Evolutionary conservation across 2,113 vertebrate genomes (phyloP), one percentile per base, ranked within the genome.

Genomic region (Oophaga pumilio): DNA sequence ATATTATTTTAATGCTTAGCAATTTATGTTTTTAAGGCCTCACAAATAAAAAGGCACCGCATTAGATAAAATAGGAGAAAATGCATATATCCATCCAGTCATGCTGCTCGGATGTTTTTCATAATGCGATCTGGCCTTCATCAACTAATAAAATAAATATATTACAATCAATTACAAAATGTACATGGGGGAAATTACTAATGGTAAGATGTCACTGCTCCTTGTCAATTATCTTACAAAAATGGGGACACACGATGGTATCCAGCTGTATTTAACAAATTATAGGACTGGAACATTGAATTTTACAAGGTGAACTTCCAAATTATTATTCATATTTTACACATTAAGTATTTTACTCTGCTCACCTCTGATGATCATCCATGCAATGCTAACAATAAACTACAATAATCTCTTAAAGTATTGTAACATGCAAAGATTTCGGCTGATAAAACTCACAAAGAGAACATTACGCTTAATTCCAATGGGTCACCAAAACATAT

Each of bases 331-430:
- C 20, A 12, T 52, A 76, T 76, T 76, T 76, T 49, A 76, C 49
- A n/a, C 22, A n/a, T 52, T 52, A 50, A n/a, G 22, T 43, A 49
- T 22, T 52, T 76, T 18, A 33, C 28, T n/a, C 20, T n/a, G 74
- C 22, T 76, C 74, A 76, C 49, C 49, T 76, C 22, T 52, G 49
- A 76, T 52, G 49, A 12, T 49, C 6, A 22, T 13, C 74, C 49
- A 76, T 17, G 74, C 49, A 76, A n/a, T 76, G 74, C 49, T 10
- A 22, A 76, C 74, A 76, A 33, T 50, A 76, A 76, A 76, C 1
- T 76, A 76, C 15, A 76, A 76, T 76, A 76, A 49, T 50, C 49
- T 73, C 13, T 1, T 73, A 73, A 73, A 33, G 69, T 26, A 52
- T 22, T 76, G 74, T 52, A 76, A 76, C 49, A 22, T 49, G 18